Base-by-base conservation (phyloP, 1,140 invertebrate species). In the Drosophila malerkotliana region DNA sequence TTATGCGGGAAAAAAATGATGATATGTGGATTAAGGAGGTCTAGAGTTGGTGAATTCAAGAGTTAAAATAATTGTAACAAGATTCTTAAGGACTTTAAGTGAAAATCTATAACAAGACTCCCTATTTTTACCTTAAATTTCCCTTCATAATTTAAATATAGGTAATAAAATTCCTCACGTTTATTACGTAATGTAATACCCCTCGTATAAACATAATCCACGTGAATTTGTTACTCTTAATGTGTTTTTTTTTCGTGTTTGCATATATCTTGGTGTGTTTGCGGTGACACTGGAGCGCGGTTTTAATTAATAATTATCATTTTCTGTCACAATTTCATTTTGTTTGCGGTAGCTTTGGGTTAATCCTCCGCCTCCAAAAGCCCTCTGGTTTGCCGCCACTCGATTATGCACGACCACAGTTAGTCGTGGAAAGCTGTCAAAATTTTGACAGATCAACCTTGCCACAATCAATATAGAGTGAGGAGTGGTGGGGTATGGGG, bases 301-400 rank as follows among this genome's bases (percentile, higher is more conserved):
- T 79, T 83, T 83, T 84, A 85, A 85, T 81, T 87, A 87, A 87
- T 78, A 81, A 74, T 77, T 77, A 87, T 53, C 37, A 83, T 75
- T 75, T 75, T 57, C 24, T 73, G 59, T 56, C 71, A 62, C 55
- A 58, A 51, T 37, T 69, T 48, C 53, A 58, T 60, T 57, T 66
- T 58, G 52, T 74, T 63, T 81, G 78, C 55, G 61, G 55, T 69
- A 34, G 58, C 44, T 69, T 54, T 68, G 53, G 26, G 62, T 28
- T 32, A 34, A 68, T 24, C 26, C 28, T 18, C 37, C 26, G 48
- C 39, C 15, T 12, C 24, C 24, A 7, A 39, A 41, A 15, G 5
- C 12, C 14, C 7, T 14, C n/a, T 21, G 21, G 21, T 21, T 21
- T 21, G 26, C 24, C 30, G 28, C 14, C 26, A 26, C 18, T 32